Evolutionary conservation across 2,797 vertebrate species (phyloP).

Genomic region (Meda fulgida): DNA sequence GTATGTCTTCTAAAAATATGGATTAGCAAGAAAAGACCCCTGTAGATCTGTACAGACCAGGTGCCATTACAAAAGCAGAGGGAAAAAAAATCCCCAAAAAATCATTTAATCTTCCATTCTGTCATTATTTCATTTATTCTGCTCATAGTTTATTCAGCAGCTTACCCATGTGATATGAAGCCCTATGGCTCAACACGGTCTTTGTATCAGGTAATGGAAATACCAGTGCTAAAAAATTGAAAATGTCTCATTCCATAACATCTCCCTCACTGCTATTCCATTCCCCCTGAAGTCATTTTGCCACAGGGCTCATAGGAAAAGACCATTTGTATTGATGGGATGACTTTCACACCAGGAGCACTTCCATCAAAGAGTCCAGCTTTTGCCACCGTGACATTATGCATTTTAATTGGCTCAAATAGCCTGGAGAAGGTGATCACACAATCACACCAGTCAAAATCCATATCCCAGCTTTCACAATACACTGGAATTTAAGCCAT

Average conservation of each 20-base stretch:
- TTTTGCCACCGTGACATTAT: constrained; percentile 42
- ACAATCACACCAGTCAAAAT: constrained; percentile 37
- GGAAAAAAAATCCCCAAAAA: neutral
- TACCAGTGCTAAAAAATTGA: constrained; percentile 47
- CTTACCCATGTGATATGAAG: constrained; percentile 47
- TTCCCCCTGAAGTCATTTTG: constrained; percentile 41
- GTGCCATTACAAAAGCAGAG: neutral
- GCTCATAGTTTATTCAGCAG: constrained; percentile 46
- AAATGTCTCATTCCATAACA: constrained; percentile 35
- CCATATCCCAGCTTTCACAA: constrained; percentile 39
- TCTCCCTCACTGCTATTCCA: constrained; percentile 31
- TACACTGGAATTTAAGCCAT: constrained; percentile 10
- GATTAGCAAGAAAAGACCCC: neutral
- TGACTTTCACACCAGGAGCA: constrained; percentile 43
- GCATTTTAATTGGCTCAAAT: constrained; percentile 57
- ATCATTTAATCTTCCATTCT: constrained; percentile 7
- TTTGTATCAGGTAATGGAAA: constrained; percentile 53
- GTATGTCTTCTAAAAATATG: neutral
- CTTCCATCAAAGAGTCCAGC: constrained; percentile 39
- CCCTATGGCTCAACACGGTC: constrained; percentile 44
- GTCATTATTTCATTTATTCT: constrained; percentile 40
- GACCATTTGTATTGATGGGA: constrained; percentile 46
- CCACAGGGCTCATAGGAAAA: constrained; percentile 46
- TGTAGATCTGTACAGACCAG: neutral
- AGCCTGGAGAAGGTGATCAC: constrained; percentile 29